Percentiles rank a stretch among this genome's conserved stretches.
These are phyloP conservation scores for Dascillus cervinus DNA, from an alignment of 2,888 invertebrate genomes.

Conservation along the genomic window DNA sequence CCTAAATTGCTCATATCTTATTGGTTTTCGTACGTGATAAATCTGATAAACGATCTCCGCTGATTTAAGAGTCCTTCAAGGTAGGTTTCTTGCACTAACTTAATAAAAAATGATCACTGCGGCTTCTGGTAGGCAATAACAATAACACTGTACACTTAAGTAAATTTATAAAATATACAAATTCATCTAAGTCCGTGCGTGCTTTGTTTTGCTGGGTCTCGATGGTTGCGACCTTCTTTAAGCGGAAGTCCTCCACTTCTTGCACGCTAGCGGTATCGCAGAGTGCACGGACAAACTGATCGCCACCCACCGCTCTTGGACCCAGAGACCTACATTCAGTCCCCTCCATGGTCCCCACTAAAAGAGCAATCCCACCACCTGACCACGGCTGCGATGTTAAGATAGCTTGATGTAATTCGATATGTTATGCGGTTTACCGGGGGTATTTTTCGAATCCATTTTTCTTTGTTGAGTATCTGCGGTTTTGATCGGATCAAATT, in stretches of 20 bases:
- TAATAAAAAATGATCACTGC: no score
- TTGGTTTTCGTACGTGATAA: slow-evolving; percentile 6
- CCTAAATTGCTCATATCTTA: slow-evolving; percentile 9
- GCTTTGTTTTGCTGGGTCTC: slow-evolving; percentile 12
- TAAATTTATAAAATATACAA: no score
- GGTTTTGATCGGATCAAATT: no score
- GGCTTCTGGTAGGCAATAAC: no score
- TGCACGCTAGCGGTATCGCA: slow-evolving; percentile 33
- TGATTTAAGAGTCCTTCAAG: no score
- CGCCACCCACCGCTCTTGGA: slow-evolving; percentile 38
- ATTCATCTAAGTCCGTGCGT: slow-evolving; percentile 15
- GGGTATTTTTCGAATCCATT: no score
- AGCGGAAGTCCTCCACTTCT: slow-evolving; percentile 32
- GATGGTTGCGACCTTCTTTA: slow-evolving; percentile 29
- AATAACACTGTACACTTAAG: no score
- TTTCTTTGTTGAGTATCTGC: no score
- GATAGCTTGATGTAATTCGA: no score
- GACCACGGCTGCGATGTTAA: slow-evolving; percentile 8
- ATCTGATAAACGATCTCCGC: no score
- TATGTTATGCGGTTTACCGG: no score
- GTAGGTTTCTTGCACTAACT: no score
- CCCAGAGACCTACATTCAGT: slow-evolving; percentile 40
- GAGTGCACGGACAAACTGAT: slow-evolving; percentile 37
- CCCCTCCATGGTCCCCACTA: slow-evolving; percentile 26
- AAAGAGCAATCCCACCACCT: slow-evolving; percentile 27